Evolutionary conservation across 2,113 vertebrate genomes (phyloP), one percentile per base, ranked within the genome.

Genomic region (Siphamia tubifer): DNA sequence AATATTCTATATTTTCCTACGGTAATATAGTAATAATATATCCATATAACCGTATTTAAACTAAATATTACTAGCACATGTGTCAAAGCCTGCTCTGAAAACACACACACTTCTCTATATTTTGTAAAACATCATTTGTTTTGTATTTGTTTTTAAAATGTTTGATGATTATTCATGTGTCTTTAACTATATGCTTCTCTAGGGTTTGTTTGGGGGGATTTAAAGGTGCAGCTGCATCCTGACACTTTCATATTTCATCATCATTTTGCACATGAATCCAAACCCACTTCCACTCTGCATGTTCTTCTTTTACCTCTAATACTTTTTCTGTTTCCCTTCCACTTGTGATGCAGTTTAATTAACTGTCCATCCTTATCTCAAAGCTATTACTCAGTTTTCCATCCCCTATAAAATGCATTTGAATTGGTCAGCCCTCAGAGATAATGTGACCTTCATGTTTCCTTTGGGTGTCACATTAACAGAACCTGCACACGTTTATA

Each of bases 391-490:
- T 69, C 38, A 74, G 16, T 40, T 65, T 35, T 39, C 0, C 32
- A 1, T 66, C 43, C 40, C 13, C 15, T n/a, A n/a, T n/a, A n/a
- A n/a, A 56, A 28, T 76, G n/a, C 42, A 64, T 86, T 62, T 54
- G 53, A 75, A 48, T 40, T 3, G 69, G 68, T 79, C 72, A 64
- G 53, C 74, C 67, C 27, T 75, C 75, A 60, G 31, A 75, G 68
- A 67, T 75, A 68, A 71, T 1, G 74, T 64, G 79, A 82, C 83
- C 77, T 83, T 83, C 85, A 80, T 35, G 27, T 70, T 43, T 5
- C 16, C 16, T 45, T 51, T 0, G 3, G 34, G n/a, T 58, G 51
- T 47, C 23, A 55, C 28, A 66, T 58, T 48, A 45, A 34, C 45
- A 0, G 36, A 36, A 17, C 40, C 31, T 15, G 39, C 44, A 17